phyloP scores from a whole-genome alignment of 2,113 vertebrate genomes.

The Mus musculus region DNA sequence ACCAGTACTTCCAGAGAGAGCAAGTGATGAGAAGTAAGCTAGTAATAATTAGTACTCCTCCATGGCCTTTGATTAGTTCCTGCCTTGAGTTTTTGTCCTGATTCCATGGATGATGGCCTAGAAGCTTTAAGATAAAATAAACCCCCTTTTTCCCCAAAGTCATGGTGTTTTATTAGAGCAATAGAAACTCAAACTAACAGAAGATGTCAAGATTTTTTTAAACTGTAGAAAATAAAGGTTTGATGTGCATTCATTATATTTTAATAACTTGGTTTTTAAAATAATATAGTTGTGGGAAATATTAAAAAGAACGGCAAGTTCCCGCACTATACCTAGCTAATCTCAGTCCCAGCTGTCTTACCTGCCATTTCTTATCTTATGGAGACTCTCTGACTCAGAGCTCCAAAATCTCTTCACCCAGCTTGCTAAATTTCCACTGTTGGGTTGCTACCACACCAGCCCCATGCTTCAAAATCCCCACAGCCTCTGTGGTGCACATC shows the following conservation, averaged over 20 bases:
- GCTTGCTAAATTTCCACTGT: no score
- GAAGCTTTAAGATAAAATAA: background rate
- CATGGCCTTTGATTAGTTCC: background rate
- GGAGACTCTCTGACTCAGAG: no score
- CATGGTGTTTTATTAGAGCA: background rate
- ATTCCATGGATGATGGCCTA: background rate
- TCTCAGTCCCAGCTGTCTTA: no score
- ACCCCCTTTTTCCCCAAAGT: background rate
- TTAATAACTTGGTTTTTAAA: background rate
- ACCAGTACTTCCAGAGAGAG: background rate
- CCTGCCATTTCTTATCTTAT: no score
- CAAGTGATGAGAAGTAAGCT: no score
- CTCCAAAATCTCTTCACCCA: no score
- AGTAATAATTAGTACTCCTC: background rate
- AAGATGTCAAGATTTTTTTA: background rate
- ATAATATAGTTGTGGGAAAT: background rate
- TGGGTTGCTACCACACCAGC: no score
- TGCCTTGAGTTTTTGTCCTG: background rate
- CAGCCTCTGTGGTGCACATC: no score
- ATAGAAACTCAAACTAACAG: background rate
- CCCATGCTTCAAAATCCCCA: no score
- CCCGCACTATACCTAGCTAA: no score
- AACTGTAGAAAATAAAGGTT: background rate
- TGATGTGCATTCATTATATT: background rate
- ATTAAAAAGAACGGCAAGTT: no score